Conservation (phyloP, 2,888 invertebrate species). For the Lasioglossum villosulum region DNA sequence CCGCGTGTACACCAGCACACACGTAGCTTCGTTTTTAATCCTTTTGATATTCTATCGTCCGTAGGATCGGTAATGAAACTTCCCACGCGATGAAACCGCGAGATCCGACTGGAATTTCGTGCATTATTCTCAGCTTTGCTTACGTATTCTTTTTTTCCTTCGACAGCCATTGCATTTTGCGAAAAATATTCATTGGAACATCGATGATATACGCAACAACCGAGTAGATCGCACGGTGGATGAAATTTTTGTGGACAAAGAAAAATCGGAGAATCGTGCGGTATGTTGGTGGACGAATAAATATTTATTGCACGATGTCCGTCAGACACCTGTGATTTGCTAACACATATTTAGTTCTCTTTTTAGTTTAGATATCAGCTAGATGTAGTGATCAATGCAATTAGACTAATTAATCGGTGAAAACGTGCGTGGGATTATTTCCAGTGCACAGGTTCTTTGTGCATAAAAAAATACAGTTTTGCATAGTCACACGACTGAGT, state of each 20-base stretch:
- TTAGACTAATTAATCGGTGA: neutral
- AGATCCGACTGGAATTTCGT: neutral
- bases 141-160: neutral
- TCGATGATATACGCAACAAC: neutral
- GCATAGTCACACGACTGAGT: neutral
- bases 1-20: conserved; percentile 24
- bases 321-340: neutral
- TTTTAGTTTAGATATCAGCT: neutral
- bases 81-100: conserved; percentile 9
- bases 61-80: conserved; percentile 13
- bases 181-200: neutral
- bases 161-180: neutral
- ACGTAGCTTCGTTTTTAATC: conserved; percentile 17
- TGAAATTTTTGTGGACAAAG: neutral
- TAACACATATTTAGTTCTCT: neutral
- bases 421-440: neutral
- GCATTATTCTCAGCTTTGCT: neutral
- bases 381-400: neutral
- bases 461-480: neutral
- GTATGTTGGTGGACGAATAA: neutral
- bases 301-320: neutral
- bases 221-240: neutral
- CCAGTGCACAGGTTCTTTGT: neutral
- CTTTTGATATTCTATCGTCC: neutral
- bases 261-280: neutral